phyloP scores from a whole-genome alignment of 2,888 invertebrate genomes.

The Fragum sueziense region DNA sequence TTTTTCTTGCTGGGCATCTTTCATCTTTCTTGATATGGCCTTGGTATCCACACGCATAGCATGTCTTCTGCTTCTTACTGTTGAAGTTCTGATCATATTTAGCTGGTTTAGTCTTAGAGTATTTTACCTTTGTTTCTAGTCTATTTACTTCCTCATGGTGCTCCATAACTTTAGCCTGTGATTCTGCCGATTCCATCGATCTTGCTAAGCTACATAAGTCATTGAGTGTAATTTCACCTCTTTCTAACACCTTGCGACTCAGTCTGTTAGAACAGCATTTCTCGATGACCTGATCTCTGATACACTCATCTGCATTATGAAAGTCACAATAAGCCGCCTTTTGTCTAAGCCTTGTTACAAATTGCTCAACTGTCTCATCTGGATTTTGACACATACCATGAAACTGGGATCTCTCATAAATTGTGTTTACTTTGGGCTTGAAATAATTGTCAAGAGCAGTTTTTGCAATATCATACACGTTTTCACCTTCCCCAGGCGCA shows the following conservation, averaged over 20 bases:
- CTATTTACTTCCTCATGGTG: not conserved
- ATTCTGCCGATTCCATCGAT: not conserved
- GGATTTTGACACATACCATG: not conserved
- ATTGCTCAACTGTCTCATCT: not conserved
- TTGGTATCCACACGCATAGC: not conserved
- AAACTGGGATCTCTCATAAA: not conserved
- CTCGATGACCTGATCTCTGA: not conserved
- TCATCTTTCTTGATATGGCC: not conserved
- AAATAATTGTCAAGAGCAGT: not conserved
- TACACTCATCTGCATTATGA: not conserved
- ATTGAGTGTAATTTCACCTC: conserved; percentile 26
- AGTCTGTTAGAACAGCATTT: not conserved
- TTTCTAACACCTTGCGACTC: not conserved
- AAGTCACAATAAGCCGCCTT: not conserved
- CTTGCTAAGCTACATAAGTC: conserved; percentile 15
- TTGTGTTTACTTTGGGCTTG: not conserved
- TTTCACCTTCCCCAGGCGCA: not conserved
- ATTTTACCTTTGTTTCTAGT: not conserved
- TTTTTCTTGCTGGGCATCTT: not conserved
- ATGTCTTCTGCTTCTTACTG: not conserved
- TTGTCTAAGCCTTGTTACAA: not conserved
- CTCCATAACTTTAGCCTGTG: not conserved
- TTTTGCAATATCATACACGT: not conserved
- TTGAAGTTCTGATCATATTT: not conserved
- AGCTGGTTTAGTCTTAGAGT: not conserved